Evolutionary conservation across 2,888 invertebrate genomes (phyloP).

Genomic region (Scaptomyza parva): DNA sequence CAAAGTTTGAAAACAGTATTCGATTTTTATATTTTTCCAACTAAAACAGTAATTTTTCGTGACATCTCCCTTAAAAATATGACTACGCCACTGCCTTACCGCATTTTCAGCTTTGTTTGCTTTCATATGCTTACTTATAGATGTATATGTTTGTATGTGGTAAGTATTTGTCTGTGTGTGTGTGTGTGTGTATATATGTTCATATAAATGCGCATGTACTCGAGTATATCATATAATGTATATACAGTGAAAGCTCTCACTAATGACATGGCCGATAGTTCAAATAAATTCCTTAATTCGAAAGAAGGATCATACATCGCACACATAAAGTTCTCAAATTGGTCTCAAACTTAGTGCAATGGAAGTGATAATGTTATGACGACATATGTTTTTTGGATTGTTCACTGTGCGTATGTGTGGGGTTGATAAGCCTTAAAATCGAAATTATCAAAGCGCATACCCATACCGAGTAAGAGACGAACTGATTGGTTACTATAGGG

Average conservation of each 20-base stretch:
- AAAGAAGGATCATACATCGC: conserved; percentile 42
- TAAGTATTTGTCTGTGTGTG: conserved; percentile 28
- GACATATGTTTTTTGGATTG: background rate
- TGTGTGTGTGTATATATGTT: conserved; percentile 46
- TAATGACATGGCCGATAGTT: conserved; percentile 40
- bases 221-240: conserved; percentile 66
- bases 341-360: background rate
- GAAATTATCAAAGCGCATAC: conserved; percentile 73
- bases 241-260: conserved; percentile 72
- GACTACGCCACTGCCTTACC: conserved; percentile 65
- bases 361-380: background rate
- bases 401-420: conserved; percentile 43
- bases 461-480: conserved; percentile 38
- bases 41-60: background rate
- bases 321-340: background rate
- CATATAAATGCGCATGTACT: conserved; percentile 76
- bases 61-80: background rate
- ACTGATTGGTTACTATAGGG: conserved; percentile 38
- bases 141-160: conserved; percentile 56
- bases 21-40: background rate
- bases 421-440: conserved; percentile 73
- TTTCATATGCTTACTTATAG: conserved; percentile 77
- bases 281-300: conserved; percentile 29
- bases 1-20: too few species aligned
- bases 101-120: conserved; percentile 82